Conservation (phyloP, 2,888 invertebrate species). For the Euclidia mi region DNA sequence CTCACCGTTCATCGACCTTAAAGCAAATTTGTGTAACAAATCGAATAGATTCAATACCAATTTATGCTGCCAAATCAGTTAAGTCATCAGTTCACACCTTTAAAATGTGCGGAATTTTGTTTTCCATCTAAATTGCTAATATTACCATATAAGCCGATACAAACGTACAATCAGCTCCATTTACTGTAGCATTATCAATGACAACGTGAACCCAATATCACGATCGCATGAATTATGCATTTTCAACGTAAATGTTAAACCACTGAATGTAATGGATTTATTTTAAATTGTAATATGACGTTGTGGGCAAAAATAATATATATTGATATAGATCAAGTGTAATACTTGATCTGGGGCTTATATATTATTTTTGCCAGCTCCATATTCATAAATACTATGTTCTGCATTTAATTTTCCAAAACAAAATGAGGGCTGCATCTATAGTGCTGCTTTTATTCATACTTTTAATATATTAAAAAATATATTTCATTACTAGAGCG, state of each 20-base stretch:
- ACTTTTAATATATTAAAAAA: too few species aligned
- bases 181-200: slow-evolving; percentile 45
- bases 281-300: neutral
- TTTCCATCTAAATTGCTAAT: slow-evolving; percentile 41
- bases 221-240: slow-evolving; percentile 31
- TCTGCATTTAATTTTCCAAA: too few species aligned
- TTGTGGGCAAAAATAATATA: neutral
- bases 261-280: neutral
- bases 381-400: too few species aligned
- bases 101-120: slow-evolving; percentile 27
- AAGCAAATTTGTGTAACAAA: slow-evolving; percentile 40
- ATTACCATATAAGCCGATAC: slow-evolving; percentile 45
- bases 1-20: neutral
- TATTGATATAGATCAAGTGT: too few species aligned
- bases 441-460: too few species aligned
- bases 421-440: too few species aligned
- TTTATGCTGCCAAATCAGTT: slow-evolving; percentile 18
- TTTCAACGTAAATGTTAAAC: slow-evolving; percentile 15
- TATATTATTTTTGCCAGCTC: too few species aligned
- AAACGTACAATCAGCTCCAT: slow-evolving; percentile 55
- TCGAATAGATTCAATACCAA: slow-evolving; percentile 36
- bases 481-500: too few species aligned
- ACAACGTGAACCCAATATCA: slow-evolving; percentile 29
- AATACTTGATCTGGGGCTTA: neutral
- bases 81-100: neutral